Base-by-base conservation (phyloP, 30 jellyfish, hydroid and myxozoan genomes). In the Pseudorhiza aurosa region DNA sequence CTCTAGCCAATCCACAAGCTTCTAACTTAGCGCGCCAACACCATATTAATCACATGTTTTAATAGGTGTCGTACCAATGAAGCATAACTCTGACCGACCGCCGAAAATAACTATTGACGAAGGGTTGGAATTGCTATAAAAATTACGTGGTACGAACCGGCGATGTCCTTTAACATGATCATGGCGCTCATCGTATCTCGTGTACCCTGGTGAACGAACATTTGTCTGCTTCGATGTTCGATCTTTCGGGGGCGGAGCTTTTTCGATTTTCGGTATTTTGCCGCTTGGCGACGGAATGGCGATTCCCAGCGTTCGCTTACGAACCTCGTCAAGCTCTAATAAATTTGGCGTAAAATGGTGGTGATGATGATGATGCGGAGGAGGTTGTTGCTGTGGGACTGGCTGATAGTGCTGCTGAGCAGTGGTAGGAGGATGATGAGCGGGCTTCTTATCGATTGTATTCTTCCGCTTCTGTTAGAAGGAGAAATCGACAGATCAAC, bases 251-350 rank as follows among this genome's bases (percentile, higher is more conserved):
- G 45, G 53, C 42, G 82, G 29, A 5, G 68, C 18, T 36, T 68
- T 81, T 30, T 65, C 85, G 60, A 81, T 68, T 67, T 81, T 81
- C 29, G 93, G 93, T 1, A 81, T 81, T 75, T 81, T 81, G 25
- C 95, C 95, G 55, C 95, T 69, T 21, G 87, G 95, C 39, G 95
- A 69, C 5, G 95, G 75, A n/a, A 83, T 69, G 18, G 70, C 81
- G 36, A 56, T 81, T 37, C 97, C 97, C 31, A 89, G 78, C 17
- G 97, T 82, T 62, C 88, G 85, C 55, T 89, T 89, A 32, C 97
- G 59, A 21, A 89, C 97, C 42, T 82, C 95, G 21, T 89, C 97
- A 24, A 89, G 79, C 58, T 89, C 95, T 31, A 81, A 72, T 12
- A 75, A 87, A 32, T 82, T 88, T 32, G 97, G 95, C 35, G 97